These are phyloP conservation scores for Eugnorisma glareosa DNA, from an alignment of 2,888 invertebrate genomes.

Conservation along the genomic window DNA sequence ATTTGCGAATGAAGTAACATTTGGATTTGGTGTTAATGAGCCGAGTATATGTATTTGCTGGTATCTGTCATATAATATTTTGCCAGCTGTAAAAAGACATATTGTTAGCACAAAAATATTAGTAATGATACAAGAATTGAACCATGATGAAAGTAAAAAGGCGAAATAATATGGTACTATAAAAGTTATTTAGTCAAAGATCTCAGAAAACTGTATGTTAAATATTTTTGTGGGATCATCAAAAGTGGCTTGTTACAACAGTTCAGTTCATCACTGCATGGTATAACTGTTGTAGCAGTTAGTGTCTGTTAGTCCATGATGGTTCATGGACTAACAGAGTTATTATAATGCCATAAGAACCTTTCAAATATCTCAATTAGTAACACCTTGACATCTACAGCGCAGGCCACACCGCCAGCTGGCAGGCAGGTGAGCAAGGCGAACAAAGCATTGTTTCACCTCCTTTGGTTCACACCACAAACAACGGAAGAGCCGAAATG, in stretches of 20 bases:
- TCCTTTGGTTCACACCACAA: too few relatives aligned
- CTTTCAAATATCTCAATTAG: not conserved
- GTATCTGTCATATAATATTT: conserved; percentile 92
- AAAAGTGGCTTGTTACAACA: not conserved
- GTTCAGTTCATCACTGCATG: not conserved
- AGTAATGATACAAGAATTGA: conserved; percentile 51
- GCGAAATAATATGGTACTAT: not conserved
- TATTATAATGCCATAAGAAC: conserved; percentile 16
- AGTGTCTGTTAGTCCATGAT: too few relatives aligned
- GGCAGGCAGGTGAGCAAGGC: too few relatives aligned
- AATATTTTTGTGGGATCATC: not conserved
- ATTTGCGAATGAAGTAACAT: conserved; percentile 87
- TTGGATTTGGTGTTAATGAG: conserved; percentile 87
- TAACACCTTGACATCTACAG: conserved; percentile 7
- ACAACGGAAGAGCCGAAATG: too few relatives aligned
- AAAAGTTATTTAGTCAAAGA: not conserved
- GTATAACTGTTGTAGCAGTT: too few relatives aligned
- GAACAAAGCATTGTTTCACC: too few relatives aligned
- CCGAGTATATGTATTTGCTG: conserved; percentile 90
- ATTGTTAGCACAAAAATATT: conserved; percentile 67
- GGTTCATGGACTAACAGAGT: not conserved
- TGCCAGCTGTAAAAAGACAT: conserved; percentile 89
- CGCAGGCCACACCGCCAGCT: too few relatives aligned
- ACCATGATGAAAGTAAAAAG: conserved; percentile 10
- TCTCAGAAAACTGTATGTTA: not conserved